Conservation (phyloP, 2,888 invertebrate genomes). For the Drosophila algonquin region DNA sequence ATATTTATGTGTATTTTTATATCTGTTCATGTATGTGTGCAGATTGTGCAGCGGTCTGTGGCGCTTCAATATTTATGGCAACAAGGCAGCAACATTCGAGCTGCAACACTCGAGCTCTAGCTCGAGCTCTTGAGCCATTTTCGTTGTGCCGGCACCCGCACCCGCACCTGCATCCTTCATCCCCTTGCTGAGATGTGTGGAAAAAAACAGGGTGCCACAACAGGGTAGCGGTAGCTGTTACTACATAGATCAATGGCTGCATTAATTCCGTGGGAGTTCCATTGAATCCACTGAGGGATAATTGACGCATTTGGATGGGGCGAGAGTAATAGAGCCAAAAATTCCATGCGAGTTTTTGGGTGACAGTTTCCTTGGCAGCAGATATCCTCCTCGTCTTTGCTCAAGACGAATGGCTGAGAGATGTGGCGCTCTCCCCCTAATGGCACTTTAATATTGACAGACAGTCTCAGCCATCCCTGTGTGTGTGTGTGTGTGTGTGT, state of each 20-base stretch:
- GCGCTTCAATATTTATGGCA: slow-evolving; percentile 37
- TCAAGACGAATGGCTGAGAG: not conserved
- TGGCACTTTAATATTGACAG: slow-evolving; percentile 60
- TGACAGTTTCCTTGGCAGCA: not conserved
- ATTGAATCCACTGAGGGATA: slow-evolving; percentile 9
- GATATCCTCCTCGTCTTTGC: not conserved
- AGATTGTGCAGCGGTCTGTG: not conserved
- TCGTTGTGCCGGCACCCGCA: slow-evolving; percentile 3
- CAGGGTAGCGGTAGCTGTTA: not conserved
- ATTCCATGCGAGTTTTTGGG: not conserved
- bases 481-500: slow-evolving; percentile 1
- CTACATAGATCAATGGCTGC: not conserved
- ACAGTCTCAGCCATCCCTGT: slow-evolving; percentile 13
- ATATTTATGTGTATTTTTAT: not conserved
- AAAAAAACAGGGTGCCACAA: not conserved
- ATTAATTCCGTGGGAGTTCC: not conserved
- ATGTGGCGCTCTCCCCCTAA: slow-evolving; percentile 26
- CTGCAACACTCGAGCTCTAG: slow-evolving; percentile 14
- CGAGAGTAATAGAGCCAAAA: not conserved
- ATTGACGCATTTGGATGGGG: slow-evolving; percentile 3
- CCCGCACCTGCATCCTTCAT: not conserved
- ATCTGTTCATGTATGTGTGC: not conserved
- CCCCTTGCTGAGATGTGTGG: not conserved
- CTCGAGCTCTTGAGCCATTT: slow-evolving; percentile 26
- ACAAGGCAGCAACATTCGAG: slow-evolving; percentile 1